Evolutionary conservation across 2,888 invertebrate genomes (phyloP), one percentile per base, ranked within the genome.

Genomic region (Mimumesa dahlbomi): DNA sequence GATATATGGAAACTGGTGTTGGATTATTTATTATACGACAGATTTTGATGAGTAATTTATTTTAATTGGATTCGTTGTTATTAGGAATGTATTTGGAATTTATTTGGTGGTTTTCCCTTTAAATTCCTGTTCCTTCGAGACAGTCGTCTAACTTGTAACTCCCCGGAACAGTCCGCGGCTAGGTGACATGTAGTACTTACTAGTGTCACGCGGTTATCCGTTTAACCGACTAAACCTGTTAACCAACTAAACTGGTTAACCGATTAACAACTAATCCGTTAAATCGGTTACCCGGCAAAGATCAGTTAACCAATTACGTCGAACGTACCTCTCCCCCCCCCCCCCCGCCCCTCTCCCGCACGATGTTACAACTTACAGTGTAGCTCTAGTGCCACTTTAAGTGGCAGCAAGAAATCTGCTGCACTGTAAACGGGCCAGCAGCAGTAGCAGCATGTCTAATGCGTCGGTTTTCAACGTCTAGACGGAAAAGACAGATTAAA

Each of bases 211-310:
- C 64, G 70, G 70, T 56, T 56, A 63, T 59, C 54, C 54, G 46
- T 62, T 63, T 36, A 58, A 68, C 69, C 72, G 45, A 50, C 16
- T 31, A 21, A 58, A 59, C 48, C 70, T 70, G 70, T 72, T 70
- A 70, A 72, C 70, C 59, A 38, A 64, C 46, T 64, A 59, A 63
- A 61, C 59, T 57, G 64, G 72, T 72, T 72, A 71, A 71, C 71
- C 53, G 71, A 68, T 71, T 71, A 70, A 52, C 52, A 38, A 70
- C 72, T 70, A 64, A 70, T 56, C 70, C 70, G 46, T 72, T 69
- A 70, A 72, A 64, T 72, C 69, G 63, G 64, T 38, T 56, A 48
- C 56, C 59, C 64, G 46, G 42, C 57, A 57, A 16, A 57, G 57
- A 61, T 69, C 71, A 14, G 59, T 70, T 72, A 63, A 72, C 63